These are phyloP conservation scores for Balanococcus diminutus DNA, from an alignment of 2,888 invertebrate species.

Conservation along the genomic window DNA sequence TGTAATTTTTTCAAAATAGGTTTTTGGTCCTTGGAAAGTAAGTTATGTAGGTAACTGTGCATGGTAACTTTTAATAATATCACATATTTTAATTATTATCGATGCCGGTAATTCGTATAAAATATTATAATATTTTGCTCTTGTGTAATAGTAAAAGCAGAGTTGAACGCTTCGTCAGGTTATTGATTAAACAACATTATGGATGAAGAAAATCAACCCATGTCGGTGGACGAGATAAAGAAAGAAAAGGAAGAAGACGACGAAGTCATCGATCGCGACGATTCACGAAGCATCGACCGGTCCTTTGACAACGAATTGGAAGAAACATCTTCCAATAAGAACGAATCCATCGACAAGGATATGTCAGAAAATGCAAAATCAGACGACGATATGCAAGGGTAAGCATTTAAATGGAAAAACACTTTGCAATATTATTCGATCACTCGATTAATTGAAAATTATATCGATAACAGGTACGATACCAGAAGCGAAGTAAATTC, in stretches of 20 bases:
- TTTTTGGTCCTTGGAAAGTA: not conserved
- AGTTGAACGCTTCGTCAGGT: constrained; percentile 16
- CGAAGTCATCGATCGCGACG: constrained; percentile 7
- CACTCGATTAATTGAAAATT: too few species aligned
- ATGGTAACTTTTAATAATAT: not conserved
- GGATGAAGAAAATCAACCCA: not conserved
- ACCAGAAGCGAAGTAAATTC: constrained; percentile 89
- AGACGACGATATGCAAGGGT: constrained; percentile 50
- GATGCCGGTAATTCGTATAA: not conserved
- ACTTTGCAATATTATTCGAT: not conserved
- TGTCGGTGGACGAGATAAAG: not conserved
- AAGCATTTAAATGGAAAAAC: not conserved
- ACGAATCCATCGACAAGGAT: constrained; percentile 29
- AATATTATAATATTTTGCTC: not conserved
- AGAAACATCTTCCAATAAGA: constrained; percentile 2
- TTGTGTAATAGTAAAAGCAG: constrained; percentile 24
- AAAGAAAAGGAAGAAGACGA: not conserved
- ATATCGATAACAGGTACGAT: constrained; percentile 66
- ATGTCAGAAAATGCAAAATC: constrained; percentile 34
- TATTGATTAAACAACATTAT: not conserved
- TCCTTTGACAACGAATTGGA: constrained; percentile 32
- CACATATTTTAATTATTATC: not conserved
- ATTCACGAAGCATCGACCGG: constrained; percentile 15
- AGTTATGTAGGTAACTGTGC: not conserved
- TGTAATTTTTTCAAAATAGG: constrained; percentile 4